phyloP scores from a whole-genome alignment of 2,888 invertebrate genomes.

The Dastarcus helophoroides region DNA sequence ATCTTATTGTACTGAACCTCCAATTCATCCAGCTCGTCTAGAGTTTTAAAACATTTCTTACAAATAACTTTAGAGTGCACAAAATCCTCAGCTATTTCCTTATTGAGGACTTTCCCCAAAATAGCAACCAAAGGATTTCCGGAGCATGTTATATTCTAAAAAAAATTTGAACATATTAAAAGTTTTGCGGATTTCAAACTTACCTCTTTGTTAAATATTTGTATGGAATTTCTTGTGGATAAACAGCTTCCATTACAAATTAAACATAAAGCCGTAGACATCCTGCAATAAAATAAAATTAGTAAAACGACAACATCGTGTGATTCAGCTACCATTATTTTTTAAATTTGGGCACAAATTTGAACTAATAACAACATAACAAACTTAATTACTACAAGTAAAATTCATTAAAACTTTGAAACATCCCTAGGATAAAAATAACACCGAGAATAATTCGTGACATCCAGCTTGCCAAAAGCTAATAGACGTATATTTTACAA shows the following conservation, averaged over 20 bases:
- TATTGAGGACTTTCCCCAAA: slow-evolving; percentile 39
- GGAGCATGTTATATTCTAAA: slow-evolving; percentile 25
- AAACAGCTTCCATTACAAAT: slow-evolving; percentile 49
- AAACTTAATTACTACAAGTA: slow-evolving; percentile 4
- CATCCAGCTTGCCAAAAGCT: not conserved
- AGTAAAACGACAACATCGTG: too few species aligned
- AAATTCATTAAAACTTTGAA: slow-evolving; percentile 19
- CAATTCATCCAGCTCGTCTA: slow-evolving; percentile 51
- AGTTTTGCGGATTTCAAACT: slow-evolving; percentile 9
- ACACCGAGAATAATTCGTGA: slow-evolving; percentile 14
- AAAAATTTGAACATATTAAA: slow-evolving; percentile 6
- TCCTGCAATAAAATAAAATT: too few species aligned
- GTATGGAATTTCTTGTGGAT: slow-evolving; percentile 42
- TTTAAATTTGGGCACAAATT: slow-evolving; percentile 25
- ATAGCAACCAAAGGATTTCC: slow-evolving; percentile 28
- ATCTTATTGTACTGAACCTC: slow-evolving; percentile 41
- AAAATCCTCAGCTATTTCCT: slow-evolving; percentile 39
- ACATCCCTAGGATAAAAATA: slow-evolving; percentile 24
- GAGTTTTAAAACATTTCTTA: slow-evolving; percentile 53
- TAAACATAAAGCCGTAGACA: slow-evolving; percentile 44
- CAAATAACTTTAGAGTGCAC: slow-evolving; percentile 50
- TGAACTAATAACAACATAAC: slow-evolving; percentile 15
- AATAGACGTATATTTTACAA: not conserved
- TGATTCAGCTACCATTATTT: too few species aligned
- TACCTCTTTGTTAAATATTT: slow-evolving; percentile 41